Conservation (phyloP, 2,113 vertebrate genomes). For the Columba janthina region DNA sequence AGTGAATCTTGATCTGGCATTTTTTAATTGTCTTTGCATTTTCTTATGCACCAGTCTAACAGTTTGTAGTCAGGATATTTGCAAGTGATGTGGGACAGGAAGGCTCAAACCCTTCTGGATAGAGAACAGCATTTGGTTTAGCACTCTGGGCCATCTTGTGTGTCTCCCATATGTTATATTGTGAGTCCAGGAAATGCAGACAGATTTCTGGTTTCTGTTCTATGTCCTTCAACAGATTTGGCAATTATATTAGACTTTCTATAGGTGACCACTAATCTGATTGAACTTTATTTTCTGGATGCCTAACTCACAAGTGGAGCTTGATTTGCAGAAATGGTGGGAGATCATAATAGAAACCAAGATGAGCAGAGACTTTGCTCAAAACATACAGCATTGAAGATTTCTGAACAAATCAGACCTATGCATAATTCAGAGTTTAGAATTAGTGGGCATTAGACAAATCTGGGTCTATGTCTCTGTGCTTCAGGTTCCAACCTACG, state of each 20-base stretch:
- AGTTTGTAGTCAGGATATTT: not conserved
- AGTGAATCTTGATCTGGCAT: not conserved
- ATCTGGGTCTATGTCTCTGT: not conserved
- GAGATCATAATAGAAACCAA: not conserved
- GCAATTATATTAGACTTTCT: not conserved
- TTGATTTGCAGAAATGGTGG: not conserved
- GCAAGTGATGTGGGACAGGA: not conserved
- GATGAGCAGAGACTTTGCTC: not conserved
- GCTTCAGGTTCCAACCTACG: not conserved
- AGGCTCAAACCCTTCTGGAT: not conserved
- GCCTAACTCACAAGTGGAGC: not conserved
- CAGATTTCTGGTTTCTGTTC: not conserved
- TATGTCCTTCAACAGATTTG: not conserved
- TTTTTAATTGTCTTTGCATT: not conserved
- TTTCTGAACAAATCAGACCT: not conserved
- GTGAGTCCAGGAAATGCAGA: not conserved
- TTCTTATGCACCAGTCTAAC: not conserved
- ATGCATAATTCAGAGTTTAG: not conserved
- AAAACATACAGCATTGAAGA: not conserved
- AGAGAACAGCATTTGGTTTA: not conserved
- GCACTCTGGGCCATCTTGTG: not conserved
- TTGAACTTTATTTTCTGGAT: not conserved
- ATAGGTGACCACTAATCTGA: not conserved
- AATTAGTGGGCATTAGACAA: not conserved
- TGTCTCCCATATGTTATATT: rapidly evolving